Base-by-base conservation (phyloP, 2,888 invertebrate genomes). In the Busseola fusca region DNA sequence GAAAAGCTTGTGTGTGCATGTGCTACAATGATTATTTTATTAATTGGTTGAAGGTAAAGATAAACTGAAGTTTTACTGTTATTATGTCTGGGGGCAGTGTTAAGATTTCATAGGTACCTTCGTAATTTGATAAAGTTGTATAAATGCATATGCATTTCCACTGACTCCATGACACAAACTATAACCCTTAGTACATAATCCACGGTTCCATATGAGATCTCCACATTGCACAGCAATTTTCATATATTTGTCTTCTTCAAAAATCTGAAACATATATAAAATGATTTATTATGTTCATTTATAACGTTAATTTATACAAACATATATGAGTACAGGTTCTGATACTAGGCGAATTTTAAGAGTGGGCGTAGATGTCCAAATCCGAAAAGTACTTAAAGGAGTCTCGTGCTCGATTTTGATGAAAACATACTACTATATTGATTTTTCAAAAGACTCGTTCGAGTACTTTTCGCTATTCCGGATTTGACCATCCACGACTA, bases 81-180 rank as follows among this genome's bases (percentile, higher is more conserved):
- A 48, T 48, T 48, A 48, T 10, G 10, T 48, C 48, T 48, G 10
- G 10, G 10, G 10, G n/a, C 10, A n/a, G n/a, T 50, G 37, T 25
- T 9, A 45, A 48, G 4, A 25, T 37, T 5, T n/a, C 1, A 12
- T 63, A 50, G 0, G 12, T 60, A 97, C 97, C 90, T 97, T 96
- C 2, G 98, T 98, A n/a, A 96, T 94, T 91, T 98, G 97, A 89
- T 97, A 98, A 42, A 98, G 91, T 82, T 97, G 96, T 67, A 99
- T 93, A 88, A 98, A 98, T 14, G 97, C 96, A 88, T 98, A 98
- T 1, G 97, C 98, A 93, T 99, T 99, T 72, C 98, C 99, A 79
- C 98, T 96, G 6, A 98, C 97, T 2, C 99, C 99, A 89, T 99
- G 99, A 88, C 98, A 99, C 30, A 99, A 92, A 74, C 98, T 98